phyloP scores from a whole-genome alignment of 2,797 vertebrate genomes.

The Peromyscus attwateri region DNA sequence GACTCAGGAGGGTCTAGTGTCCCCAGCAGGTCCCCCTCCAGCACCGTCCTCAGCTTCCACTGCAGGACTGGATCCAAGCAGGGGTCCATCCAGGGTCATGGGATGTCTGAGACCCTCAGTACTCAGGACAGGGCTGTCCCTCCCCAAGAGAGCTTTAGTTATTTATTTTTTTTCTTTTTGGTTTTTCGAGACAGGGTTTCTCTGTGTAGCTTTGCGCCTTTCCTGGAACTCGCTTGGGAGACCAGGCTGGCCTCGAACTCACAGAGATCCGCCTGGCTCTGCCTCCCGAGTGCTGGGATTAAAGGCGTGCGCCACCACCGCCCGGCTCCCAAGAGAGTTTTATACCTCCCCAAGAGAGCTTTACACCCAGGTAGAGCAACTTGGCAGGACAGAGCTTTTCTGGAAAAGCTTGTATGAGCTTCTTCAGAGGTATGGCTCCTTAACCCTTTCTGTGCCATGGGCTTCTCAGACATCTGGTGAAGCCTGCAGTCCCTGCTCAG shows the following conservation, averaged over 20 bases:
- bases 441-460: constrained; percentile 3
- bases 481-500: neutral
- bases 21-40: neutral
- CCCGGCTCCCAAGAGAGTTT: too few relatives aligned
- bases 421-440: constrained; percentile 24
- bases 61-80: neutral
- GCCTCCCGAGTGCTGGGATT: too few relatives aligned
- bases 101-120: neutral
- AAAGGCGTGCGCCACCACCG: too few relatives aligned
- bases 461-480: neutral
- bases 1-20: neutral
- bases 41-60: neutral
- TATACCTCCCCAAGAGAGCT: too few relatives aligned
- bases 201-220: too few relatives aligned
- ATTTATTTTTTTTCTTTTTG: too few relatives aligned
- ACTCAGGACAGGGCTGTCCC: neutral
- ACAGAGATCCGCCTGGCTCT: too few relatives aligned
- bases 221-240: too few relatives aligned
- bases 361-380: neutral
- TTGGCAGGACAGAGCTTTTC: constrained; percentile 1
- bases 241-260: too few relatives aligned
- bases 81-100: neutral
- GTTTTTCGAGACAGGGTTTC: too few relatives aligned
- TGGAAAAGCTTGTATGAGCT: neutral
- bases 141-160: neutral